Evolutionary conservation across 2,797 vertebrate genomes (phyloP).

Genomic region (Loriculus beryllinus): DNA sequence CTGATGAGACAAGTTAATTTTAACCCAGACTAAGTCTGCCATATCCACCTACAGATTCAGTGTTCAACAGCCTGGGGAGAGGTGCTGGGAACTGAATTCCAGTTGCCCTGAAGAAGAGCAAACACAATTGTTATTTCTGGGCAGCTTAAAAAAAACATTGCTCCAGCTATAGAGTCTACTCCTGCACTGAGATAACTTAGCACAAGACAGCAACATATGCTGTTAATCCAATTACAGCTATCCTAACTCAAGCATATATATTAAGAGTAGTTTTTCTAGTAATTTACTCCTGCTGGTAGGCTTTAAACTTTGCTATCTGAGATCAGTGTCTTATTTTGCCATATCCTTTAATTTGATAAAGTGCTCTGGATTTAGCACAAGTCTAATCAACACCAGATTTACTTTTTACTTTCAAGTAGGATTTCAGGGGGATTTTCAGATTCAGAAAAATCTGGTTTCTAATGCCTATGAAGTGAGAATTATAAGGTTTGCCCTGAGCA

Average conservation of each 20-base stretch:
- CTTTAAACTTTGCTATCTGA: not conserved
- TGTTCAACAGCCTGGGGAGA: not conserved
- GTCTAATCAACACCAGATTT: not conserved
- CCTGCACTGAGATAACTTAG: not conserved
- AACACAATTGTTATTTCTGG: not conserved
- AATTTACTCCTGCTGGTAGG: not conserved
- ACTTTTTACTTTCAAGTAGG: not conserved
- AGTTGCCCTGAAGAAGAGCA: not conserved
- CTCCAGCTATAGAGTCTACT: not conserved
- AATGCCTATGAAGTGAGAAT: not conserved
- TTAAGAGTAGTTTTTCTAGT: not conserved
- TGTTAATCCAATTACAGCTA: not conserved
- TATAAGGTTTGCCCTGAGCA: not conserved
- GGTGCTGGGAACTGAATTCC: not conserved
- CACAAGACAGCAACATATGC: not conserved
- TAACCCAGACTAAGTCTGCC: not conserved
- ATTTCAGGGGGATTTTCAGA: not conserved
- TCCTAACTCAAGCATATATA: not conserved
- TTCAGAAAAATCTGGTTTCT: not conserved
- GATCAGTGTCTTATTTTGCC: not conserved
- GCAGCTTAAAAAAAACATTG: not conserved
- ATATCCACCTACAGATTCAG: not conserved
- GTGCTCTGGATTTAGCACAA: not conserved
- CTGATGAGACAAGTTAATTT: not conserved
- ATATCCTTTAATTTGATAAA: not conserved